These are phyloP conservation scores for Desmophyllum pertusum DNA, from an alignment of 92 coral and sea anemone genomes.

Conservation along the genomic window DNA sequence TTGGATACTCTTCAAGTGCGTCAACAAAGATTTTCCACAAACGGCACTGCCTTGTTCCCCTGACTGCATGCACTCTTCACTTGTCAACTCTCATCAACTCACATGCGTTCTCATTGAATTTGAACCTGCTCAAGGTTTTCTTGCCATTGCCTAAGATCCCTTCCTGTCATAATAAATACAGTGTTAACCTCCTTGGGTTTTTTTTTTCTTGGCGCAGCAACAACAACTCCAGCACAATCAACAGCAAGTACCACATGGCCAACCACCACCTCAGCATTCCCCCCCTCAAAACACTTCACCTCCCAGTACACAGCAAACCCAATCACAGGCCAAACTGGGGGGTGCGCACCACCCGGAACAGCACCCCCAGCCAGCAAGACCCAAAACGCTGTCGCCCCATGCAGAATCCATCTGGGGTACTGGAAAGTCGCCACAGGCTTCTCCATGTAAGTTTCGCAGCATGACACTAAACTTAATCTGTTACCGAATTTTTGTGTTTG, in stretches of 20 bases:
- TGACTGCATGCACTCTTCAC: too few species aligned
- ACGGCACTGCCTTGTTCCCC: too few species aligned
- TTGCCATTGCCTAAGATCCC: background rate
- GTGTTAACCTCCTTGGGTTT: too few species aligned
- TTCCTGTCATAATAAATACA: too few species aligned
- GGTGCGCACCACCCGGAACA: conserved; percentile 47
- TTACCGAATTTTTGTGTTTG: background rate
- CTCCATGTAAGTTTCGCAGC: conserved; percentile 52
- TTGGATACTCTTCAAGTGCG: too few species aligned
- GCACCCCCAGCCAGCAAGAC: conserved; percentile 65
- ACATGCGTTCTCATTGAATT: too few species aligned
- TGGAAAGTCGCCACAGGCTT: conserved; percentile 50
- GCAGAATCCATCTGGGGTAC: conserved; percentile 93
- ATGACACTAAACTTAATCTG: background rate
- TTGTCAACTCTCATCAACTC: too few species aligned
- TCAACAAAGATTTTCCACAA: too few species aligned
- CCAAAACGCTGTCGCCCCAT: conserved; percentile 66
- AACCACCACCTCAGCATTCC: conserved; percentile 35
- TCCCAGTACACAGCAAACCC: conserved; percentile 33
- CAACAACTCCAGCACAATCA: conserved; percentile 40
- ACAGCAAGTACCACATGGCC: conserved; percentile 52
- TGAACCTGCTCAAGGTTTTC: too few species aligned
- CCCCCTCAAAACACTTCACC: conserved; percentile 41
- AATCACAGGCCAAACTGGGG: conserved; percentile 40
- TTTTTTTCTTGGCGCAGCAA: conserved; percentile 4